Evolutionary conservation across 2,888 invertebrate genomes (phyloP), one percentile per base, ranked within the genome.

Genomic region (Chydorus sphaericus): DNA sequence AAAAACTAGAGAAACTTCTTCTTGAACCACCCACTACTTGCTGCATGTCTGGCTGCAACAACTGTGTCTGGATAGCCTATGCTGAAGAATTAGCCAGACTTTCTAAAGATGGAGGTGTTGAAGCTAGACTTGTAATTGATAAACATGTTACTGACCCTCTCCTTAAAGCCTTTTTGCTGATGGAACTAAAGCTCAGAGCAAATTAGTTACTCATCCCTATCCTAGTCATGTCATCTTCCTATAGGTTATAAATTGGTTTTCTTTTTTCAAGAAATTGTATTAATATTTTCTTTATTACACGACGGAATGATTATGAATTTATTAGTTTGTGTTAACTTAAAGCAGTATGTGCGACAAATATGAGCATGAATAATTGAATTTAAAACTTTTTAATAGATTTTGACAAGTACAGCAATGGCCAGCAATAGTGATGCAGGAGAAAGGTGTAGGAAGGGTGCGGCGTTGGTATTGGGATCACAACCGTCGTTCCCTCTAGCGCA

Each of bases 1-100:
- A 44, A 44, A 28, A 44, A 16, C 44, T 44, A 7, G 18, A 11
- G n/a, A 44, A 44, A 44, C 26, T 23, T 26, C 28, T 44, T 23
- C 33, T 82, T 11, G 79, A 81, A 58, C 78, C 78, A 37, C 93
- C 93, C 0, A 84, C 85, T 3, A 82, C 79, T 28, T 94, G 93
- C 69, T 94, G 93, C 65, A 85, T 85, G 79, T 85, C 89, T 0
- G 92, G 92, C 0, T 94, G 94, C 72, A 75, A 83, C 0, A 92
- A 91, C 70, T 94, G 94, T 68, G 92, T 94, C 5, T 93, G 88
- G 83, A 80, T 94, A 54, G 79, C 82, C 16, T 93, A 92, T 75
- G 92, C 90, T 0, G 85, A 90, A 63, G 79, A 83, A 23, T 64
- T 93, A 48, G 58, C 60, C 16, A 75, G 77, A 61, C 70, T 79